Conservation (phyloP, 2,888 invertebrate species). For the Erpobdella octoculata region DNA sequence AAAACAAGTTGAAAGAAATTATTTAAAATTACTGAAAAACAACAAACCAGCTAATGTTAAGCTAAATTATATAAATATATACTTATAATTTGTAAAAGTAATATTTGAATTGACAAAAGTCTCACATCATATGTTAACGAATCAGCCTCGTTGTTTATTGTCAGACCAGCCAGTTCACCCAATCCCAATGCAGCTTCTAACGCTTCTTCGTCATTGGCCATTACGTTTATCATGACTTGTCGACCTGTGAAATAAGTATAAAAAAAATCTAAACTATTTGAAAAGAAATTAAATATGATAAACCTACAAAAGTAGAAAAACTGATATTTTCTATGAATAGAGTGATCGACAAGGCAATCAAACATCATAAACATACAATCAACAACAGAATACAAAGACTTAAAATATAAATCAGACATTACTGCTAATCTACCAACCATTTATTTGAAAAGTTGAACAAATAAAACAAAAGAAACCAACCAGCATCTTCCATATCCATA, state of each 20-base stretch:
- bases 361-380: neutral
- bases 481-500: slow-evolving; percentile 42
- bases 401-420: neutral
- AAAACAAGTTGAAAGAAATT: too few species aligned
- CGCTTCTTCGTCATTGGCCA: slow-evolving; percentile 44
- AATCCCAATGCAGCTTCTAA: slow-evolving; percentile 65
- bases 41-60: neutral
- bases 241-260: slow-evolving; percentile 13
- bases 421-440: neutral
- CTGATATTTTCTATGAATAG: neutral
- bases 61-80: neutral
- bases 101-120: slow-evolving; percentile 10
- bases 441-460: neutral
- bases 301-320: too few species aligned
- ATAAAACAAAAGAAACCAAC: slow-evolving; percentile 37
- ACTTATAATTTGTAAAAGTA: neutral
- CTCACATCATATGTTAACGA: slow-evolving; percentile 58
- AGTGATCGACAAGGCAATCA: neutral
- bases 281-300: neutral
- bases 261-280: neutral
- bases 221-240: slow-evolving; percentile 36
- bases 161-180: slow-evolving; percentile 90
- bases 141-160: slow-evolving; percentile 93
- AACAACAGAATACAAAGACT: neutral
- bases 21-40: too few species aligned